Evolutionary conservation across 2,113 vertebrate species (phyloP).

Genomic region (Bujurquina vittata): DNA sequence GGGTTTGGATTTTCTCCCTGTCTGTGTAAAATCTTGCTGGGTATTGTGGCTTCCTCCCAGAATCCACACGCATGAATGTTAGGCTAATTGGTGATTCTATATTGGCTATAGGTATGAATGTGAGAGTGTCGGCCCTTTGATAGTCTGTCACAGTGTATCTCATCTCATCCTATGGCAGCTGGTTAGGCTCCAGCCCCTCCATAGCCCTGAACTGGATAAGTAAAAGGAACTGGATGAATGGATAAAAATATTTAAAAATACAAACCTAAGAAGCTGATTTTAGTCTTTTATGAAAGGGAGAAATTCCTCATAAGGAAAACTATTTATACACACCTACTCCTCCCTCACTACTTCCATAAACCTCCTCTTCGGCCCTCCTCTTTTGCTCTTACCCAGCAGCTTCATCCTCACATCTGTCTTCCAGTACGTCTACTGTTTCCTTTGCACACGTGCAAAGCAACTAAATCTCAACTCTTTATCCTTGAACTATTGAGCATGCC

Average conservation of each 20-base stretch:
- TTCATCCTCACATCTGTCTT: too few relatives aligned
- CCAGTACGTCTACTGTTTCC: neutral
- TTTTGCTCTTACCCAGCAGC: neutral
- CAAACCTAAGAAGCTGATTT: neutral
- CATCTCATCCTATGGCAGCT: neutral
- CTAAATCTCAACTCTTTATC: conserved; percentile 2
- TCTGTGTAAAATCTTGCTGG: neutral
- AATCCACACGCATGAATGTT: neutral
- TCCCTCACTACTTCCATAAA: neutral
- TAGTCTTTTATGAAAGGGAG: neutral
- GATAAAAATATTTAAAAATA: neutral
- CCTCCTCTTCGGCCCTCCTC: neutral
- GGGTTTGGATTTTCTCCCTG: neutral
- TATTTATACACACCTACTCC: neutral
- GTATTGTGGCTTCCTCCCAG: neutral
- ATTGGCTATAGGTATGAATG: neutral
- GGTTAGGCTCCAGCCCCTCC: neutral
- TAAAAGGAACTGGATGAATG: neutral
- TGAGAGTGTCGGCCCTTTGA: neutral
- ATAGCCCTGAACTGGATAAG: neutral
- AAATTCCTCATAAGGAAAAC: neutral
- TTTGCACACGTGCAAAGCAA: neutral
- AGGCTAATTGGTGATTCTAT: neutral
- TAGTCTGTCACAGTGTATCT: too few relatives aligned
- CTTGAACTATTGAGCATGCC: neutral